Conservation (phyloP, 2,797 vertebrate genomes). For the Poecile montanus region DNA sequence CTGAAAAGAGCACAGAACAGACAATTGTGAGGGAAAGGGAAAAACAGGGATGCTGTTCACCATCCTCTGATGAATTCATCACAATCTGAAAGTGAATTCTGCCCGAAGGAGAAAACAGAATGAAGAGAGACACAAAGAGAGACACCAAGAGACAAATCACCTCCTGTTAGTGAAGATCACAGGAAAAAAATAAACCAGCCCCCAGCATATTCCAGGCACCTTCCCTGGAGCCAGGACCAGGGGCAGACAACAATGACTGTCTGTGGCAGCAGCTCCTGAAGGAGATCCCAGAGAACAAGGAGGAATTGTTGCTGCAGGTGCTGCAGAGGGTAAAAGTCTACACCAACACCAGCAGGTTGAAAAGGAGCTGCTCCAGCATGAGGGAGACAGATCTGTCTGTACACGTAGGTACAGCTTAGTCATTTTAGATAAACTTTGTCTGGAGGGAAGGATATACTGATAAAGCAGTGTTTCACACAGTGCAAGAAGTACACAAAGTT, state of each 20-base stretch:
- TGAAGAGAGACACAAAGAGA: not conserved
- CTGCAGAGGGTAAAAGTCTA: not conserved
- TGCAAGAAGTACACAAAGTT: not conserved
- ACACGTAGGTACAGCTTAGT: not conserved
- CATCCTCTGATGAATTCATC: not conserved
- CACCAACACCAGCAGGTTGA: not conserved
- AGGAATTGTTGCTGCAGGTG: not conserved
- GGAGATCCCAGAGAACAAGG: not conserved
- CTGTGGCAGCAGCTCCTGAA: not conserved
- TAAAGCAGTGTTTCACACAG: not conserved
- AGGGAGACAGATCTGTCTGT: not conserved
- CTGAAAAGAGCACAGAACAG: not conserved
- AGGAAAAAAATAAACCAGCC: not conserved
- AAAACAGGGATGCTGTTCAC: not conserved
- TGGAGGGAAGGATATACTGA: not conserved
- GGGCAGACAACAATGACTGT: not conserved
- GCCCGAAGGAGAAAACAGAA: not conserved
- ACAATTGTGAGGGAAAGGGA: not conserved
- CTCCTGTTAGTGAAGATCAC: not conserved
- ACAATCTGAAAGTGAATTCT: not conserved
- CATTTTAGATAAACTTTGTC: not conserved
- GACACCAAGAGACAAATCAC: not conserved
- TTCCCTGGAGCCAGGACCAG: not conserved
- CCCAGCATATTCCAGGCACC: not conserved
- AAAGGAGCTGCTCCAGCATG: not conserved